Evolutionary conservation across 2,113 vertebrate species (phyloP).

Genomic region (Sigmodon hispidus): DNA sequence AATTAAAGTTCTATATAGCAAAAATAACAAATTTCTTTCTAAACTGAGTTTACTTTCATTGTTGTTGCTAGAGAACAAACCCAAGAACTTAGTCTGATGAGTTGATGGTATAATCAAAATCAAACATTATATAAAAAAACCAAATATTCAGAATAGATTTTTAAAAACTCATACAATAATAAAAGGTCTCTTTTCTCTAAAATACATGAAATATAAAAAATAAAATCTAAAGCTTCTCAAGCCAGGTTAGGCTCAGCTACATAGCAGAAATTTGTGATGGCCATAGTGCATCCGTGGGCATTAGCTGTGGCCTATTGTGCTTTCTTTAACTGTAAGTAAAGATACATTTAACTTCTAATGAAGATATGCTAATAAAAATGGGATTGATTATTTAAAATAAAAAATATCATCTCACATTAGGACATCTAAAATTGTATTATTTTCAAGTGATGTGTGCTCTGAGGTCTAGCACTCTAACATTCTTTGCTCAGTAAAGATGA

Average conservation of each 20-base stretch:
- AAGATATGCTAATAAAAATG: background rate
- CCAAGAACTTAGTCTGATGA: background rate
- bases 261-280: too few relatives aligned
- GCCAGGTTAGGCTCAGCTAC: too few relatives aligned
- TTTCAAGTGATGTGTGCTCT: background rate
- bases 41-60: background rate
- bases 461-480: background rate
- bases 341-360: background rate
- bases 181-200: too few relatives aligned
- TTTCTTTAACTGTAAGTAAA: too few relatives aligned
- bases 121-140: too few relatives aligned
- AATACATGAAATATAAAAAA: too few relatives aligned
- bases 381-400: background rate
- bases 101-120: background rate
- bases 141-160: too few relatives aligned
- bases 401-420: background rate
- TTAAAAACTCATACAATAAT: too few relatives aligned
- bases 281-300: too few relatives aligned
- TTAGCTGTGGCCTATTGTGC: too few relatives aligned
- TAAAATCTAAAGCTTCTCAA: too few relatives aligned
- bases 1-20: background rate
- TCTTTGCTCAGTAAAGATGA: background rate
- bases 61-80: background rate
- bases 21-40: background rate
- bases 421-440: background rate